phyloP scores from a whole-genome alignment of 2,113 vertebrate species.

The Alosa alosa region DNA sequence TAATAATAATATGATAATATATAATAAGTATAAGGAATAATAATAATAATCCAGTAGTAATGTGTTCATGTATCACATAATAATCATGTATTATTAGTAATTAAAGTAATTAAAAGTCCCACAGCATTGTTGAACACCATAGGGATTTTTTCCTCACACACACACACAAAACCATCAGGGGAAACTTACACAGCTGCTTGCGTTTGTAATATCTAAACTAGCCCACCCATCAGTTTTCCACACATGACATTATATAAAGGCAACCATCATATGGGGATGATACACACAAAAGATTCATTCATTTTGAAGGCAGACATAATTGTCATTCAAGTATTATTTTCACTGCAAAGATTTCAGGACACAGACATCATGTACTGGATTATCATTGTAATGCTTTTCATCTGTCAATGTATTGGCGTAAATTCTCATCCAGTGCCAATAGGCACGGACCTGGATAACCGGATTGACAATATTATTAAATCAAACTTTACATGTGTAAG shows the following conservation, averaged over 20 bases:
- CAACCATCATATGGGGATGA: background rate
- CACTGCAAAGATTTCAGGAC: background rate
- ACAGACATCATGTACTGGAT: background rate
- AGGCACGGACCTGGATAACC: background rate
- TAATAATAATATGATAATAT: too few relatives aligned
- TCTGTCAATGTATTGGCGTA: background rate
- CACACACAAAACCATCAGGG: background rate
- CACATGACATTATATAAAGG: background rate
- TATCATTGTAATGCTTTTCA: background rate
- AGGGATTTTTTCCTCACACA: background rate
- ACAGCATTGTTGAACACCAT: too few relatives aligned
- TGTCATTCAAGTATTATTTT: background rate
- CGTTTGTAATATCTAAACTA: background rate
- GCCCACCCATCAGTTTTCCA: conserved; percentile 6
- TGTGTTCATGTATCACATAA: too few relatives aligned
- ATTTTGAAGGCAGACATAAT: background rate
- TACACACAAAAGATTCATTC: background rate
- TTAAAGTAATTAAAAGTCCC: too few relatives aligned
- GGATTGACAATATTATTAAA: background rate
- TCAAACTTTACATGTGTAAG: background rate
- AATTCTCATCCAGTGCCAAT: background rate
- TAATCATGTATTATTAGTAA: too few relatives aligned
- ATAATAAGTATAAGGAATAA: too few relatives aligned
- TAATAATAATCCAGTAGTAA: too few relatives aligned
- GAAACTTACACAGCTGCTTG: background rate